Evolutionary conservation across 2,797 vertebrate species (phyloP).

Genomic region (Aviceda cuculoides): DNA sequence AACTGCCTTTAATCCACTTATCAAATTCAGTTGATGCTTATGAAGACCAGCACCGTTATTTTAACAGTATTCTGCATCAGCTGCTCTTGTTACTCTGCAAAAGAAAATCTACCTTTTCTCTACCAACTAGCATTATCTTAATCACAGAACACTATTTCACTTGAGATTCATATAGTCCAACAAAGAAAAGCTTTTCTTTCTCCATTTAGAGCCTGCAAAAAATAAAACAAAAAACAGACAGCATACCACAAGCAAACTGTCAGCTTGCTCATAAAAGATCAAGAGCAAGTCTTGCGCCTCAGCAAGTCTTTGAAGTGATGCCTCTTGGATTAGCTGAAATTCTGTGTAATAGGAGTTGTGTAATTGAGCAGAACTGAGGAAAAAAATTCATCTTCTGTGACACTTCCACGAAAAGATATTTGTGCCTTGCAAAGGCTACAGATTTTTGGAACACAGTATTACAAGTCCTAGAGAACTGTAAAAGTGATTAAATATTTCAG

Average conservation of each 20-base stretch:
- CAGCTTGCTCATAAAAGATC: constrained; percentile 61
- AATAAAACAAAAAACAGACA: constrained; percentile 11
- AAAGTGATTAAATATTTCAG: background rate
- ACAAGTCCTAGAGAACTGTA: background rate
- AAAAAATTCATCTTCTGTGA: background rate
- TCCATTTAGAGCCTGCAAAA: background rate
- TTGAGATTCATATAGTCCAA: background rate
- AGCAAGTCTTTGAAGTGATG: constrained; percentile 59
- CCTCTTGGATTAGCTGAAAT: constrained; percentile 50
- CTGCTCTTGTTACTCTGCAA: background rate
- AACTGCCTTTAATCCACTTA: background rate
- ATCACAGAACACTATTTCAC: background rate
- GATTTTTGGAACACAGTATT: background rate
- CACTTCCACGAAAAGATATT: background rate
- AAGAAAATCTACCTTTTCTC: background rate
- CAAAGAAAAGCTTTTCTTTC: background rate
- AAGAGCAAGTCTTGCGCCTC: constrained; percentile 39
- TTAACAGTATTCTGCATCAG: background rate
- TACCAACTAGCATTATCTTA: background rate
- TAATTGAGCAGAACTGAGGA: constrained; percentile 10
- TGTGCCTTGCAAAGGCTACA: background rate
- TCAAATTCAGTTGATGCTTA: background rate
- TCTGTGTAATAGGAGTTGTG: constrained; percentile 13
- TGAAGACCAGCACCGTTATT: background rate
- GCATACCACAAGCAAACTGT: constrained; percentile 56